phyloP scores from a whole-genome alignment of 1,140 invertebrate species.

The Brachystomella parvula region DNA sequence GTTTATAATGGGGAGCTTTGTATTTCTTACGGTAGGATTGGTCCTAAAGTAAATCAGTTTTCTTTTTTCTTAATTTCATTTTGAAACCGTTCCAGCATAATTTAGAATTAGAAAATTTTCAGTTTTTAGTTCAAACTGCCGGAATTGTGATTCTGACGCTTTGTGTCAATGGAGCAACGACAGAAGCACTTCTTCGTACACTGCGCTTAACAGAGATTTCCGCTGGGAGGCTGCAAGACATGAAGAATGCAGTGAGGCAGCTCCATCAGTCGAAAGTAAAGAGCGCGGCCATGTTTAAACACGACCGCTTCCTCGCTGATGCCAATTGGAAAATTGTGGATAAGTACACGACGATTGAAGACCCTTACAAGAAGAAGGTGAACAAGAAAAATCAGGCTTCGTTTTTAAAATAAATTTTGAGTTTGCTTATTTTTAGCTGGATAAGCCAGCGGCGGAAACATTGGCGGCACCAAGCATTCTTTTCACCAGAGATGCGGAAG shows the following conservation, averaged over 20 bases:
- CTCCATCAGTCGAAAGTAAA: constrained; percentile 39
- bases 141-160: constrained; percentile 45
- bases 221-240: constrained; percentile 41
- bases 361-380: constrained; percentile 20
- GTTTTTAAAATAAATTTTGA: background rate
- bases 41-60: constrained; percentile 27
- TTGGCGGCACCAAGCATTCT: background rate
- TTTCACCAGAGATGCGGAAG: background rate
- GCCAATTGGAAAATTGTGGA: constrained; percentile 45
- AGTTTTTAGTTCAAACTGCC: constrained; percentile 44
- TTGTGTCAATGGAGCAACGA: constrained; percentile 45
- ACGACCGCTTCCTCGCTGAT: constrained; percentile 46
- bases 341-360: constrained; percentile 13
- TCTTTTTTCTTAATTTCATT: background rate
- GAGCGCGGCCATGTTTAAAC: constrained; percentile 43
- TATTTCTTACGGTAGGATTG: constrained; percentile 37
- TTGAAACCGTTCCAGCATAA: background rate
- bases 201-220: constrained; percentile 45
- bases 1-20: constrained; percentile 41
- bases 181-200: constrained; percentile 41
- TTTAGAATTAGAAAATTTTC: background rate
- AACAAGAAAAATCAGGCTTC: background rate
- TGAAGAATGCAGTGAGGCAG: constrained; percentile 43
- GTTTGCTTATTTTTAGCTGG: background rate
- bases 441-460: background rate